A percentile compares a stretch with the other conserved stretches of the same genome.
Evolutionary conservation across 2,113 vertebrate species (phyloP).

Genomic region (Leptobrachium leishanense): DNA sequence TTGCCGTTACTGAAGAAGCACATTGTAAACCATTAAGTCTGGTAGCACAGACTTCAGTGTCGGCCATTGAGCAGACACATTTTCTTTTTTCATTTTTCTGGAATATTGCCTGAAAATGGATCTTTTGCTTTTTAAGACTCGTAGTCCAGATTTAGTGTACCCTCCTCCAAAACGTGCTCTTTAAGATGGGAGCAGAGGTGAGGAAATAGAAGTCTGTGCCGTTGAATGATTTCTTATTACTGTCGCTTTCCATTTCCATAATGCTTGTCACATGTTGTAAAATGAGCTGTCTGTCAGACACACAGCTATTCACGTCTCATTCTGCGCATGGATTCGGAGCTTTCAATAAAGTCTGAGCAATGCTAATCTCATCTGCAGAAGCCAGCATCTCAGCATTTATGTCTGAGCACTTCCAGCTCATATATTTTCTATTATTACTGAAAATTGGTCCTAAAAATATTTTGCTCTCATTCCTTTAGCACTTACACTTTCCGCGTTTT

Average conservation of each 20-base stretch:
- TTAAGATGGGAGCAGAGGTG: slow-evolving; percentile 44
- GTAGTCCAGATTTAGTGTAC: slow-evolving; percentile 22
- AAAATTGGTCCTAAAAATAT: too few relatives aligned
- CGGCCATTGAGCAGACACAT: slow-evolving; percentile 21
- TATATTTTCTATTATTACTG: too few relatives aligned
- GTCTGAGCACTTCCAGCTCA: too few relatives aligned
- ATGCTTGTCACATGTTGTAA: slow-evolving; percentile 41
- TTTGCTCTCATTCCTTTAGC: too few relatives aligned
- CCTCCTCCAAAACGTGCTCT: slow-evolving; percentile 30
- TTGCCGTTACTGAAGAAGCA: not conserved
- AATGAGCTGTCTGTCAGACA: slow-evolving; percentile 41
- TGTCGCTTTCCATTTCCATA: slow-evolving; percentile 48
- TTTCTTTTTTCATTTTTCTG: too few relatives aligned
- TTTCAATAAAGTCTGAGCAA: not conserved
- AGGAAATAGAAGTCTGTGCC: slow-evolving; percentile 39
- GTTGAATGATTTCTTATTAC: slow-evolving; percentile 43
- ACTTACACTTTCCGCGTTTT: too few relatives aligned
- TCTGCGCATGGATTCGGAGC: slow-evolving; percentile 15
- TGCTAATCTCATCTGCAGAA: not conserved
- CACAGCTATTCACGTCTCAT: slow-evolving; percentile 5
- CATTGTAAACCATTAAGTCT: slow-evolving; percentile 17
- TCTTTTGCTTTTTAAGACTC: slow-evolving; percentile 45
- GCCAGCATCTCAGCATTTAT: not conserved
- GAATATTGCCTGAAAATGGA: slow-evolving; percentile 28
- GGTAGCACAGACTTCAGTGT: slow-evolving; percentile 13